Evolutionary conservation across 2,888 invertebrate species (phyloP).

Genomic region (Phortica okadai): DNA sequence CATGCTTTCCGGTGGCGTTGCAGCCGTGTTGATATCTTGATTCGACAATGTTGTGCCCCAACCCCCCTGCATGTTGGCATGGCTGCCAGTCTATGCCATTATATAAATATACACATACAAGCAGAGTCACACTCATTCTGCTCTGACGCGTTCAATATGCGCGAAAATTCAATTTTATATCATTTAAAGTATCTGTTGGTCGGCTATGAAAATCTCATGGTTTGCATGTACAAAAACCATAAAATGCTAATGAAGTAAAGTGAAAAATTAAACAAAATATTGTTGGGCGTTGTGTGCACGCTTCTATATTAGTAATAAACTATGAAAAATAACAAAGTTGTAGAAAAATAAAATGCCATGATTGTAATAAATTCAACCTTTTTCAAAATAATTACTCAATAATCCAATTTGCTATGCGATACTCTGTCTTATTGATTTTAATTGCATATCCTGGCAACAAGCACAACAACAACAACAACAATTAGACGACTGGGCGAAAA

Average conservation of each 20-base stretch:
- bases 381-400: too few relatives aligned
- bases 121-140: background rate
- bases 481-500: too few relatives aligned
- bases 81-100: background rate
- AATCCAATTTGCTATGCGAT: too few relatives aligned
- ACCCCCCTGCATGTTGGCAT: background rate
- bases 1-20: background rate
- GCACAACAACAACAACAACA: too few relatives aligned
- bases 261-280: background rate
- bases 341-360: too few relatives aligned
- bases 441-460: too few relatives aligned
- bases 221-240: background rate
- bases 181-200: slow-evolving; percentile 17
- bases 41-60: slow-evolving; percentile 47
- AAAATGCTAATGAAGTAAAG: background rate
- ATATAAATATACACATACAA: background rate
- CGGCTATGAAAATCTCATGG: background rate
- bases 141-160: slow-evolving; percentile 48
- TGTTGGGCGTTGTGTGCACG: too few relatives aligned
- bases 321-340: too few relatives aligned
- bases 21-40: slow-evolving; percentile 59
- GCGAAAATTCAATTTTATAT: slow-evolving; percentile 60
- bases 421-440: too few relatives aligned
- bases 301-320: too few relatives aligned
- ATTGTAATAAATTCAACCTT: too few relatives aligned